phyloP scores from a whole-genome alignment of 2,113 vertebrate genomes.

The Monopterus albus region DNA sequence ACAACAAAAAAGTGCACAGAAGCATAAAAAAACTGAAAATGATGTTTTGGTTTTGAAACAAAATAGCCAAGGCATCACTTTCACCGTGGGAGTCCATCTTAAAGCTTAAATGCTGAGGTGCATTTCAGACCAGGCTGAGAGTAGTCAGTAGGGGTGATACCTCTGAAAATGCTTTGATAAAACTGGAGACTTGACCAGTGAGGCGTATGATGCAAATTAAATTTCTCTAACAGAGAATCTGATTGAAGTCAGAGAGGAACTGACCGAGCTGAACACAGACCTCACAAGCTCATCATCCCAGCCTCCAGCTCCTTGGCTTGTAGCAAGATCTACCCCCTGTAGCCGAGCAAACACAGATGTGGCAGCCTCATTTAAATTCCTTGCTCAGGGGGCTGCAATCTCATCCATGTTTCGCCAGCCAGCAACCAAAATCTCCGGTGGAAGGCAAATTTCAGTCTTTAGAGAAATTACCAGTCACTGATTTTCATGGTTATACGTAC shows the following conservation, averaged over 20 bases:
- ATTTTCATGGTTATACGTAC: constrained; percentile 42
- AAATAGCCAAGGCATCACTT: constrained; percentile 57
- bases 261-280: constrained; percentile 72
- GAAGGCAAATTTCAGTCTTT: constrained; percentile 46
- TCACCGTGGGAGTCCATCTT: constrained; percentile 48
- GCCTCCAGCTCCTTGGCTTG: constrained; percentile 52
- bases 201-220: constrained; percentile 78
- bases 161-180: constrained; percentile 70
- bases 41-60: constrained; percentile 63
- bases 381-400: constrained; percentile 46
- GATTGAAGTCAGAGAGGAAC: constrained; percentile 70
- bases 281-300: constrained; percentile 67
- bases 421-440: constrained; percentile 36
- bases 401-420: constrained; percentile 40
- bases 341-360: constrained; percentile 62
- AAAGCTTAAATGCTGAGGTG: constrained; percentile 55
- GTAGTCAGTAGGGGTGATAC: constrained; percentile 48
- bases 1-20: constrained; percentile 38
- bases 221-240: constrained; percentile 73
- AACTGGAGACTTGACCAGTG: constrained; percentile 53
- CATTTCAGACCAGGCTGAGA: constrained; percentile 48
- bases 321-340: constrained; percentile 46
- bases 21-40: constrained; percentile 65
- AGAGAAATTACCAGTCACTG: constrained; percentile 32
- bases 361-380: constrained; percentile 66